These are phyloP conservation scores for Isurus oxyrinchus DNA, from an alignment of 2,113 vertebrate species.

Conservation along the genomic window DNA sequence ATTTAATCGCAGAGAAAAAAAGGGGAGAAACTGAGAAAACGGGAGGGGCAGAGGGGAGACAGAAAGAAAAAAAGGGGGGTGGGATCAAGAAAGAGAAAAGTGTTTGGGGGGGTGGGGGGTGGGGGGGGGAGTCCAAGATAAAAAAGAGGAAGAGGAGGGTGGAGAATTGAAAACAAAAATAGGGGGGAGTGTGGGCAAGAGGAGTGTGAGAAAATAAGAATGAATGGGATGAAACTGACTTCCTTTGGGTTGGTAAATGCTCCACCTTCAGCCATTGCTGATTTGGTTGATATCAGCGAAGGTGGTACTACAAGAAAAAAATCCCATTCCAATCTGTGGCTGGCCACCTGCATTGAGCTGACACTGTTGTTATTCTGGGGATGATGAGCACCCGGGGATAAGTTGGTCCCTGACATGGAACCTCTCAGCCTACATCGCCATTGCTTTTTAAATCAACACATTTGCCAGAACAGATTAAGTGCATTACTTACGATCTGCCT, in stretches of 20 bases:
- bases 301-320: neutral
- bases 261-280: neutral
- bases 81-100: neutral
- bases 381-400: neutral
- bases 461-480: neutral
- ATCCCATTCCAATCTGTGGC: neutral
- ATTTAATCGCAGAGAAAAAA: neutral
- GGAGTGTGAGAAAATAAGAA: neutral
- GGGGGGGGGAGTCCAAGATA: no score
- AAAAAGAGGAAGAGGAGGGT: neutral
- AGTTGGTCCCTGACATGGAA: neutral
- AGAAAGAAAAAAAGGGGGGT: neutral
- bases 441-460: neutral
- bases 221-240: neutral
- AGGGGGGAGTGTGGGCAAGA: neutral
- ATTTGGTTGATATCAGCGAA: neutral
- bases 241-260: neutral
- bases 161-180: neutral
- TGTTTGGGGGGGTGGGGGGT: no score
- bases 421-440: neutral
- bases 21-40: neutral
- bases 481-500: constrained; percentile 53
- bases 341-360: neutral
- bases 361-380: neutral
- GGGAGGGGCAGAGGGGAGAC: neutral